Conservation (phyloP, 2,113 vertebrate species). For the Erythrolamprus reginae region DNA sequence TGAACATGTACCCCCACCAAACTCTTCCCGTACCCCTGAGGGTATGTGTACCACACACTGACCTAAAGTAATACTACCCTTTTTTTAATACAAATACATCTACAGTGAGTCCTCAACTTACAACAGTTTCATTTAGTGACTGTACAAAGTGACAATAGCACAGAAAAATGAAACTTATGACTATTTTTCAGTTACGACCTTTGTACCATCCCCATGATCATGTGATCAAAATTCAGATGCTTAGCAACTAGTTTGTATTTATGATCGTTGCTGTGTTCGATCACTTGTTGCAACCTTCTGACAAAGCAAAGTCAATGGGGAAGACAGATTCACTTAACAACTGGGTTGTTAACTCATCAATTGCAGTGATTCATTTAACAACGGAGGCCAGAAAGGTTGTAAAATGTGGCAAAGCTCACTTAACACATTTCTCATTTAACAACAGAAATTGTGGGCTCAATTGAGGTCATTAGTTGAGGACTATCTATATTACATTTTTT, state of each 20-base stretch:
- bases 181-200: not conserved
- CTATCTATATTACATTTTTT: constrained; percentile 23
- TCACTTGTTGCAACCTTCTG: not conserved
- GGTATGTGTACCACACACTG: too few relatives aligned
- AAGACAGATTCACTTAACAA: not conserved
- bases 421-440: not conserved
- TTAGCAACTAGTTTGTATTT: not conserved
- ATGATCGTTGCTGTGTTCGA: not conserved
- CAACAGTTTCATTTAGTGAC: not conserved
- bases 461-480: not conserved
- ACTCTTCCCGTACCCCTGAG: too few relatives aligned
- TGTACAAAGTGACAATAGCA: too few relatives aligned
- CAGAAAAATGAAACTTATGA: too few relatives aligned
- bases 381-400: not conserved
- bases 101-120: not conserved
- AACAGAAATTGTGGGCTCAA: not conserved
- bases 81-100: constrained; percentile 26
- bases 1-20: too few relatives aligned
- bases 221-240: not conserved
- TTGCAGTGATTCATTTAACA: not conserved
- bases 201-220: not conserved
- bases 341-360: not conserved
- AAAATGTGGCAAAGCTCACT: not conserved
- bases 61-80: constrained; percentile 26
- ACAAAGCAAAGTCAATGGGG: not conserved